Conservation (phyloP, 2,113 vertebrate species). For the Riparia riparia region DNA sequence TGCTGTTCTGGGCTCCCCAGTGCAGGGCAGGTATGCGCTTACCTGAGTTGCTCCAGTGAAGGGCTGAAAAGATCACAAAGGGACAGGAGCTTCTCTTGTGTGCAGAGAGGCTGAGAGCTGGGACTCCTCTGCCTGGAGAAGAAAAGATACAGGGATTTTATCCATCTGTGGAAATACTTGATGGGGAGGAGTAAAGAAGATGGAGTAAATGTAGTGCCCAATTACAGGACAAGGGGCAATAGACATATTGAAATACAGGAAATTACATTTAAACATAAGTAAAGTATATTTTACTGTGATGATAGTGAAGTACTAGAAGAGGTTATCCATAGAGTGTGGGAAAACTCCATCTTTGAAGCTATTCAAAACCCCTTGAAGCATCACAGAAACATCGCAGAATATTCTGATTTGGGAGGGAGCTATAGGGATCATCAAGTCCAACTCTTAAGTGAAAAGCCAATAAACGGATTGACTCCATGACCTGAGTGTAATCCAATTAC, state of each 20-base stretch:
- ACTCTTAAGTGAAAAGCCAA: neutral
- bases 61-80: neutral
- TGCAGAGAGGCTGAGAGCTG: neutral
- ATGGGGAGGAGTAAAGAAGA: neutral
- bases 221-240: neutral
- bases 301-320: neutral
- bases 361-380: neutral
- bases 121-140: neutral
- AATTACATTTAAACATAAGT: neutral
- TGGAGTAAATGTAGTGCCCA: neutral
- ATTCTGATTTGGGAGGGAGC: neutral
- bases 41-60: neutral
- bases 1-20: neutral
- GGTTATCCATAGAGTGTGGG: rapidly evolving
- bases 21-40: neutral
- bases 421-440: neutral
- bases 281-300: neutral
- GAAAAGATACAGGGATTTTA: neutral
- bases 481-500: neutral
- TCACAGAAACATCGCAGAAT: neutral
- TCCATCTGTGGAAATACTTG: neutral
- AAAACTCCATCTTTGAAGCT: neutral
- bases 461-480: neutral
- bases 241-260: neutral
- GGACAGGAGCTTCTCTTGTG: neutral